Evolutionary conservation across 2,113 vertebrate genomes (phyloP).

Genomic region (Channa maculata): DNA sequence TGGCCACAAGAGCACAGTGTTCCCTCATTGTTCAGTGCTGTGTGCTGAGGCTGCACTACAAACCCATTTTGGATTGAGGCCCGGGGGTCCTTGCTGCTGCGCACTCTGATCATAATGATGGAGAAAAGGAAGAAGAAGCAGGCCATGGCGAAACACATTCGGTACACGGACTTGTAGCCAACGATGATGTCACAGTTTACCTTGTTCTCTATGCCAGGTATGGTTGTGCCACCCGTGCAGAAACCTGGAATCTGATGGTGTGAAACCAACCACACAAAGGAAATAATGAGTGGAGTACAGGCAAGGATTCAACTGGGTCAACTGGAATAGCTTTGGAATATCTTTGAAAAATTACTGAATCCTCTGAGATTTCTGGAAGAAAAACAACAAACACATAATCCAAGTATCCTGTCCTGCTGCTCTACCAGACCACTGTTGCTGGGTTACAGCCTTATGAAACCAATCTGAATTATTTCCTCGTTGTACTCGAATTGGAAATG

Average conservation of each 20-base stretch:
- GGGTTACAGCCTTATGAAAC: constrained; percentile 34
- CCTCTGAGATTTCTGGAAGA: neutral
- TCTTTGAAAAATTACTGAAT: neutral
- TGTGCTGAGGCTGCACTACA: neutral
- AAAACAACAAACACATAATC: constrained; percentile 7
- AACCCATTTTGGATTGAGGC: constrained; percentile 90
- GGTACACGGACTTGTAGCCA: constrained; percentile 93
- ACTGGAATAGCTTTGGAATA: neutral
- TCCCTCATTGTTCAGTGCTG: neutral
- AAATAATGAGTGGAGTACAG: neutral
- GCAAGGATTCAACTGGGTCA: neutral
- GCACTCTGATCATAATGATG: constrained; percentile 88
- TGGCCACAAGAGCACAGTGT: constrained; percentile 55
- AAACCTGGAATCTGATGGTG: constrained; percentile 85
- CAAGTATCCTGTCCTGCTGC: constrained; percentile 13
- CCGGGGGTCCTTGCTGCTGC: constrained; percentile 91
- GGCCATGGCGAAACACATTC: constrained; percentile 90
- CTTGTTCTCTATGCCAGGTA: constrained; percentile 67
- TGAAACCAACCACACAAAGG: neutral
- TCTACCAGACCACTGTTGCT: constrained; percentile 35
- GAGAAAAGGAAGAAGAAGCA: constrained; percentile 92
- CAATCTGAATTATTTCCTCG: neutral
- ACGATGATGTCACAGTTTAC: constrained; percentile 89
- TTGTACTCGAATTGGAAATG: neutral
- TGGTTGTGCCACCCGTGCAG: constrained; percentile 73